phyloP scores from a whole-genome alignment of 2,113 vertebrate species.

The Isichthys henryi region DNA sequence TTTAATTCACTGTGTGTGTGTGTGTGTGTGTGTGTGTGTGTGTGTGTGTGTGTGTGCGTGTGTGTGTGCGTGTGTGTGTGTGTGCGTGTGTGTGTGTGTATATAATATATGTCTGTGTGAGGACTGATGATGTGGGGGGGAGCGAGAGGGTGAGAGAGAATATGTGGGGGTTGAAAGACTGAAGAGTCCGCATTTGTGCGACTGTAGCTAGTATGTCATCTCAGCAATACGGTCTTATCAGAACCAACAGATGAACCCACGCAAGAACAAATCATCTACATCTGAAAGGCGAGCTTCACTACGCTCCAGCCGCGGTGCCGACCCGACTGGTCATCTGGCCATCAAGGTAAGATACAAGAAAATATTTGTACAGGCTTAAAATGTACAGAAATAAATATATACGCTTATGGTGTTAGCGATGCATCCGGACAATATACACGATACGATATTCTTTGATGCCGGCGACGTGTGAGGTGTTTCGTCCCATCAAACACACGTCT shows the following conservation, averaged over 20 bases:
- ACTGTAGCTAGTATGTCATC: constrained; percentile 39
- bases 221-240: background rate
- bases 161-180: constrained; percentile 25
- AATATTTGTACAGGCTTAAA: background rate
- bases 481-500: background rate
- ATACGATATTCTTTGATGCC: background rate
- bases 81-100: background rate
- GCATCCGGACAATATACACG: background rate
- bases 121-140: background rate
- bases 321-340: background rate
- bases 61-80: background rate
- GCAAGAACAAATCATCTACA: background rate
- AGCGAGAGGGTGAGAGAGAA: constrained; percentile 44
- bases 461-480: background rate
- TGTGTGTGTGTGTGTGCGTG: background rate
- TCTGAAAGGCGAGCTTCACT: background rate
- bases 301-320: background rate
- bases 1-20: background rate
- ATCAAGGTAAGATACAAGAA: background rate
- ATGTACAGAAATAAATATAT: background rate
- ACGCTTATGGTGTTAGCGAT: background rate
- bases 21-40: background rate
- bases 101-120: background rate
- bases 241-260: background rate
- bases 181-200: constrained; percentile 43